Evolutionary conservation across 2,113 vertebrate genomes (phyloP).

Genomic region (Amia ocellicauda): DNA sequence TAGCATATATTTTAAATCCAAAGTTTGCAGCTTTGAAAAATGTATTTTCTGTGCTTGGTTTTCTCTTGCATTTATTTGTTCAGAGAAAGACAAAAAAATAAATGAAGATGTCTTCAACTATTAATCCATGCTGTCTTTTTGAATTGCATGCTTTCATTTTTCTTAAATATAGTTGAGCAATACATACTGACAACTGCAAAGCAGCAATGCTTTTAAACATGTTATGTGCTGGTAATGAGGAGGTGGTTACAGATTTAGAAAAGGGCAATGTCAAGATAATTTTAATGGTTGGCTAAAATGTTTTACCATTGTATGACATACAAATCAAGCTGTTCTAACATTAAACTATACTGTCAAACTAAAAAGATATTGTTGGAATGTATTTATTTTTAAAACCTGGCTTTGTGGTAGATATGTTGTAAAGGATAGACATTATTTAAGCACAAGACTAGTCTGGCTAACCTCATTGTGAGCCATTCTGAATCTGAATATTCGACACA

Average conservation of each 20-base stretch:
- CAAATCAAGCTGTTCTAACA: conserved; percentile 34
- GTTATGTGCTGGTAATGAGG: conserved; percentile 67
- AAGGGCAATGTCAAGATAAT: conserved; percentile 67
- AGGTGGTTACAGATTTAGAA: conserved; percentile 69
- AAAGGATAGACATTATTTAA: conserved; percentile 58
- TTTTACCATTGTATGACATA: conserved; percentile 42
- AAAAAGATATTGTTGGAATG: conserved; percentile 53
- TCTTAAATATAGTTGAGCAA: conserved; percentile 34
- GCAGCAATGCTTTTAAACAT: conserved; percentile 58
- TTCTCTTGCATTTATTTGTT: conserved; percentile 5
- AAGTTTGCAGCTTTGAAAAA: no score
- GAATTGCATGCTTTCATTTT: conserved; percentile 41
- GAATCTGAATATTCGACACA: no score
- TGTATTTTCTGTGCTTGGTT: no score
- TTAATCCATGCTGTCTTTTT: conserved; percentile 41
- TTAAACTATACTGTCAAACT: conserved; percentile 54
- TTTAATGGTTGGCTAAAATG: conserved; percentile 19
- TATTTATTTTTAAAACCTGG: conserved; percentile 50
- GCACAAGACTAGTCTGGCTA: no score
- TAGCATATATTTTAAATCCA: no score
- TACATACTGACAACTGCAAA: conserved; percentile 53
- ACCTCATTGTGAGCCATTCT: no score
- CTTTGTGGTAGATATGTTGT: conserved; percentile 34
- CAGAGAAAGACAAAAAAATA: conserved; percentile 2
- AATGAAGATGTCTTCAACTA: conserved; percentile 23